Conservation (phyloP, 37 sponge, comb jelly and placozoan species). For the Cladorhizidae sp. region DNA sequence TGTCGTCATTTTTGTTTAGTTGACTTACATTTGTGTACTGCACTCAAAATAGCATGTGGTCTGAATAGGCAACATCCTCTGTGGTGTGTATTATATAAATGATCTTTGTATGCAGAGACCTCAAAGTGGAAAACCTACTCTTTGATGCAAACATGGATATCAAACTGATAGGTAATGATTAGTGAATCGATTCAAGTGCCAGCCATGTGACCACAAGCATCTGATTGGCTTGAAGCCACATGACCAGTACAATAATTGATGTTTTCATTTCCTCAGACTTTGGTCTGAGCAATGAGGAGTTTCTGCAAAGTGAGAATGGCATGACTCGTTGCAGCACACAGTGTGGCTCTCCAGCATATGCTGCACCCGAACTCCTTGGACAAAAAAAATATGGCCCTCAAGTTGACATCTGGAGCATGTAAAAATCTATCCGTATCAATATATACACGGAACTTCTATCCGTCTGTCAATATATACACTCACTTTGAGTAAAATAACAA, state of each 20-base stretch:
- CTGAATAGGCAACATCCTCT: too few species aligned
- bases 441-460: too few species aligned
- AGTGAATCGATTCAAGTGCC: not conserved
- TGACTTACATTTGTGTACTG: too few species aligned
- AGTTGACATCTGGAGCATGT: slow-evolving; percentile 99
- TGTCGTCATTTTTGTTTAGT: too few species aligned
- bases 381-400: slow-evolving; percentile 91
- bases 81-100: too few species aligned
- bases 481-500: too few species aligned
- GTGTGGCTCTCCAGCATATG: slow-evolving; percentile 99
- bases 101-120: slow-evolving; percentile 84
- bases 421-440: slow-evolving; percentile 20
- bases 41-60: too few species aligned
- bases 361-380: slow-evolving; percentile 97
- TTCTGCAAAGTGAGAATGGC: slow-evolving; percentile 52
- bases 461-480: not conserved
- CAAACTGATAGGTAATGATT: slow-evolving; percentile 96
- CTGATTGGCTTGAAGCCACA: not conserved
- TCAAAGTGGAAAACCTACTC: slow-evolving; percentile 96
- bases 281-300: slow-evolving; percentile 55
- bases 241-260: not conserved
- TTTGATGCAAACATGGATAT: slow-evolving; percentile 79
- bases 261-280: not conserved
- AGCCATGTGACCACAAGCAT: not conserved
- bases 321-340: slow-evolving; percentile 77